These are phyloP conservation scores for Amblyteles armatorius DNA, from an alignment of 2,888 invertebrate species.

Conservation along the genomic window DNA sequence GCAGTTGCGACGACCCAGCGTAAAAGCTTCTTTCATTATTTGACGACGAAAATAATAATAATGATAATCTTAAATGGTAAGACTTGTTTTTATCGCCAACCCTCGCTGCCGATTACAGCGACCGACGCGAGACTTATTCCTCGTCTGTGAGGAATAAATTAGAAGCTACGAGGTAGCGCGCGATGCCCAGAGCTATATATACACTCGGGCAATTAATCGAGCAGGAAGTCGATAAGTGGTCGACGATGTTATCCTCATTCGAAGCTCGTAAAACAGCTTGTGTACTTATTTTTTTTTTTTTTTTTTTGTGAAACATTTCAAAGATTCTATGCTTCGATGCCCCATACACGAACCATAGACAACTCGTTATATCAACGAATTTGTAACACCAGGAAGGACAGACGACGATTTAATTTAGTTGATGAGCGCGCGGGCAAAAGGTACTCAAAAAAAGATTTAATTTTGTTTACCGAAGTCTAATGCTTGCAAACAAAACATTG, in stretches of 20 bases:
- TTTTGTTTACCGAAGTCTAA: too few species aligned
- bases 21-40: not conserved
- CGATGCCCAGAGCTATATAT: not conserved
- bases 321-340: too few species aligned
- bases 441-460: too few species aligned
- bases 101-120: not conserved
- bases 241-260: not conserved
- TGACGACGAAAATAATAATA: not conserved
- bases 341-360: too few species aligned
- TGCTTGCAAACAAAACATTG: too few species aligned
- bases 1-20: not conserved
- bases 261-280: not conserved
- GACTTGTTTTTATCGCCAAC: not conserved
- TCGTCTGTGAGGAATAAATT: not conserved
- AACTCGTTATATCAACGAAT: too few species aligned
- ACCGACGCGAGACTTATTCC: not conserved
- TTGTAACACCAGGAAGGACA: too few species aligned
- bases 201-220: conserved; percentile 4
- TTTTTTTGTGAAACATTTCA: too few species aligned
- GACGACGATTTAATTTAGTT: too few species aligned
- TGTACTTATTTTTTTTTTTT: not conserved
- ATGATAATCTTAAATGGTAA: not conserved
- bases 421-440: too few species aligned
- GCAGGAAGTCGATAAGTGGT: not conserved
- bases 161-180: not conserved